A percentile compares a stretch with the other conserved stretches of the same genome.
Conservation (phyloP, 2,888 invertebrate genomes). For the Drosophila pegasa region DNA sequence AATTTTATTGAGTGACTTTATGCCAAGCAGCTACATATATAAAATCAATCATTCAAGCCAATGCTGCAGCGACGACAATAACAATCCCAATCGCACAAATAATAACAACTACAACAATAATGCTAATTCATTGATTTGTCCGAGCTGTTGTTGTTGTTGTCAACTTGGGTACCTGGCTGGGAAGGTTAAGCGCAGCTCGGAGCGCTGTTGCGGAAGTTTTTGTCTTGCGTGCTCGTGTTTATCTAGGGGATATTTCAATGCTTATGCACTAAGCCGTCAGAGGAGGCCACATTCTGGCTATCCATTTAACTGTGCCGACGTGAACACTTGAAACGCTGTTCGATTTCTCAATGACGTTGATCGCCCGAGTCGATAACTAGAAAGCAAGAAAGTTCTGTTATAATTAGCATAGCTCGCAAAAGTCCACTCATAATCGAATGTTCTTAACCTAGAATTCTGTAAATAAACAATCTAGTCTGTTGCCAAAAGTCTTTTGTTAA, state of each 20-base stretch:
- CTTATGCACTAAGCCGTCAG: slow-evolving; percentile 52
- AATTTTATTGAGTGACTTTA: slow-evolving; percentile 79
- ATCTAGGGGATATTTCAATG: slow-evolving; percentile 70
- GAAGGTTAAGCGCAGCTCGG: slow-evolving; percentile 58
- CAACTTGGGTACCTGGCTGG: slow-evolving; percentile 44
- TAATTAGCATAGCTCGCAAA: slow-evolving; percentile 41
- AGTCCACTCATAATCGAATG: slow-evolving; percentile 23
- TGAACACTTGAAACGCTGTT: slow-evolving; percentile 27
- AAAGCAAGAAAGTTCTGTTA: slow-evolving; percentile 41
- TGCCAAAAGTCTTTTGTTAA: slow-evolving; percentile 37
- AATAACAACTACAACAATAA: slow-evolving; percentile 38
- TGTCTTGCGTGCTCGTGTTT: slow-evolving; percentile 55
- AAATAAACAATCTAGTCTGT: slow-evolving; percentile 11
- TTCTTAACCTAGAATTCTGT: slow-evolving; percentile 19
- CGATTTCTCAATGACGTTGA: slow-evolving; percentile 30
- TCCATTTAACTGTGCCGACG: slow-evolving; percentile 59
- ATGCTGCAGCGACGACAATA: slow-evolving; percentile 36
- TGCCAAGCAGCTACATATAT: slow-evolving; percentile 74
- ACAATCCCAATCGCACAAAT: slow-evolving; percentile 22
- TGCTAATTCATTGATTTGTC: slow-evolving; percentile 49
- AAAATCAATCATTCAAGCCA: slow-evolving; percentile 74
- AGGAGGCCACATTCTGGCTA: slow-evolving; percentile 48
- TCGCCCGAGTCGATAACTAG: not conserved
- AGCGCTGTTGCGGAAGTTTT: slow-evolving; percentile 63
- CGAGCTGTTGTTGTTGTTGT: slow-evolving; percentile 34